These are phyloP conservation scores for Drosophila teissieri DNA, from an alignment of 1,140 invertebrate genomes.

Conservation along the genomic window DNA sequence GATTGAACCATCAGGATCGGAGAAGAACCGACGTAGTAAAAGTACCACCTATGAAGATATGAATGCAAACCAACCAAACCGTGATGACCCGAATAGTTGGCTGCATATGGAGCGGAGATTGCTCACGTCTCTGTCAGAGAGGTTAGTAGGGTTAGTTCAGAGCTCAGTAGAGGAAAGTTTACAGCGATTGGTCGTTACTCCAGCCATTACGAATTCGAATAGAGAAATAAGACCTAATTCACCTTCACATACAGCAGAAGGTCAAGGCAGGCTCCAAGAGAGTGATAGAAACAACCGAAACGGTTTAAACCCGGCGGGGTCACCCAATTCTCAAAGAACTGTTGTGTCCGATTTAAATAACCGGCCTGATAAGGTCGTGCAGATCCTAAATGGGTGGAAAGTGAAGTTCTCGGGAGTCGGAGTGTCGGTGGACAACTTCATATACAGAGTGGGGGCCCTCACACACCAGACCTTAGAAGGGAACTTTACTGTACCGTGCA, in stretches of 20 bases:
- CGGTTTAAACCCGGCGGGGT: not conserved
- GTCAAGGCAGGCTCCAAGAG: not conserved
- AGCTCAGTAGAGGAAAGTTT: not conserved
- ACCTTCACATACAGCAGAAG: not conserved
- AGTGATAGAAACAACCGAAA: not conserved
- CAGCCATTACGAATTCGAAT: not conserved
- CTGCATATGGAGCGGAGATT: slow-evolving; percentile 1
- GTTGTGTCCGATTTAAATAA: not conserved
- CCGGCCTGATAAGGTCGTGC: not conserved
- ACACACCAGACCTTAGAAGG: not conserved
- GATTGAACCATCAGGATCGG: not conserved
- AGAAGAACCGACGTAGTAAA: not conserved
- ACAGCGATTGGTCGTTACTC: not conserved
- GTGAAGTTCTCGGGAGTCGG: not conserved
- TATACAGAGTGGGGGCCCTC: not conserved
- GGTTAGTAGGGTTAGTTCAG: not conserved
- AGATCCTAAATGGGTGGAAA: not conserved
- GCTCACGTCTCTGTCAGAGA: not conserved
- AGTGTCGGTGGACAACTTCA: not conserved
- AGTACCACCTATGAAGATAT: not conserved
- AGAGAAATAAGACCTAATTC: not conserved
- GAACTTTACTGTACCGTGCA: no score
- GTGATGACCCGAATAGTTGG: not conserved
- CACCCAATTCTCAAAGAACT: not conserved
- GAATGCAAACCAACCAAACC: not conserved